phyloP scores from a whole-genome alignment of 2,113 vertebrate genomes.

The Illadopsis cleaveri region DNA sequence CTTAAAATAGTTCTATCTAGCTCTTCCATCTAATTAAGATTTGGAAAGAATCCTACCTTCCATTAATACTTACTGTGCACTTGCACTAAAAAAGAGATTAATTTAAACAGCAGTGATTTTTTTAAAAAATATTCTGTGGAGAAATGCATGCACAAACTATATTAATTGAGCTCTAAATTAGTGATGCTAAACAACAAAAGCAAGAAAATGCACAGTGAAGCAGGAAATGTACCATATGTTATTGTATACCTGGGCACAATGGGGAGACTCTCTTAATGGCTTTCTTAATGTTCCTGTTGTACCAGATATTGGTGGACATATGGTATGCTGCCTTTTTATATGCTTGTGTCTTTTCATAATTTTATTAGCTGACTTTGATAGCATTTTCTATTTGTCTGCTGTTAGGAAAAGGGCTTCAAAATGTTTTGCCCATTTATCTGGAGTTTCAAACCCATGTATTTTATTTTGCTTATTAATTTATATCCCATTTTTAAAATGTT shows the following conservation, averaged over 20 bases:
- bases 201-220: conserved; percentile 20
- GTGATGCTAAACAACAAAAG: conserved; percentile 1
- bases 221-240: conserved; percentile 54
- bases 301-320: conserved; percentile 42
- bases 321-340: conserved; percentile 28
- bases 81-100: neutral
- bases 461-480: neutral
- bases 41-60: neutral
- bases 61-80: neutral
- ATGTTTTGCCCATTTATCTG: neutral
- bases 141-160: neutral
- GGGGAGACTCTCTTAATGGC: conserved; percentile 14
- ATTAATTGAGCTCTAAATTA: conserved; percentile 16
- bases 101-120: neutral
- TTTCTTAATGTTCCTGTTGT: conserved; percentile 38
- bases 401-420: neutral
- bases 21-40: neutral
- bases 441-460: neutral
- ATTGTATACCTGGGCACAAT: conserved; percentile 31
- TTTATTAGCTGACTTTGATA: neutral
- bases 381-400: conserved; percentile 1
- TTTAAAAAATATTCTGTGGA: neutral
- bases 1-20: neutral
- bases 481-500: neutral
- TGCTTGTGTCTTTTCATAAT: neutral